phyloP scores from a whole-genome alignment of 2,888 invertebrate species.

The Rotaria sp. region DNA sequence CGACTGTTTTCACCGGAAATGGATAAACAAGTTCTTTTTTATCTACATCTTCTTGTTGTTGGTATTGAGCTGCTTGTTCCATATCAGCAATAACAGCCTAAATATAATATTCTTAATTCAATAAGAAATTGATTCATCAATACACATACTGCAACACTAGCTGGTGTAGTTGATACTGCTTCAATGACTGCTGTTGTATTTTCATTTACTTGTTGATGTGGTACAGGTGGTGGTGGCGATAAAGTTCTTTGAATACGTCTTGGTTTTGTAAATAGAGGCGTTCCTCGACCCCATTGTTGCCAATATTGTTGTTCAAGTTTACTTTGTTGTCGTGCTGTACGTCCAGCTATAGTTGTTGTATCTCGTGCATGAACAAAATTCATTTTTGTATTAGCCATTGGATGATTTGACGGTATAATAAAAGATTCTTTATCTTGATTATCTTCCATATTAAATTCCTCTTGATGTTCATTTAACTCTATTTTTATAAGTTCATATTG shows the following conservation, averaged over 20 bases:
- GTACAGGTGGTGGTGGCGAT: slow-evolving; percentile 21
- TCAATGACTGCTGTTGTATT: neutral
- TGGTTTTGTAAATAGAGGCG: neutral
- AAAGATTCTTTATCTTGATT: neutral
- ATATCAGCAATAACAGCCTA: neutral
- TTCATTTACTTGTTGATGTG: neutral
- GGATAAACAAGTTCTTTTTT: neutral
- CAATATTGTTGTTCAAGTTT: slow-evolving; percentile 20
- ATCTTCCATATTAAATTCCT: neutral
- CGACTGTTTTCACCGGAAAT: too few relatives aligned
- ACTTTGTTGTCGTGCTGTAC: slow-evolving; percentile 26
- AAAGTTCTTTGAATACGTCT: neutral
- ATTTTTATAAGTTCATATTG: neutral
- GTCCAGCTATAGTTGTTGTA: slow-evolving; percentile 12
- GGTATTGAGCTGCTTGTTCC: neutral
- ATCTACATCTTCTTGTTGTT: neutral
- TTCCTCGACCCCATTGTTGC: neutral
- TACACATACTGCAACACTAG: neutral
- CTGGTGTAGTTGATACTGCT: neutral
- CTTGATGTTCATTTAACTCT: neutral
- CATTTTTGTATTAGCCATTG: slow-evolving; percentile 18
- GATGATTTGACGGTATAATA: neutral
- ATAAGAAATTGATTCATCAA: neutral
- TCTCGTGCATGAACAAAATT: slow-evolving; percentile 24
- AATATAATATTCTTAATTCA: neutral